Evolutionary conservation across 2,113 vertebrate genomes (phyloP), one percentile per base, ranked within the genome.

Genomic region (Phyllostomus hastatus): DNA sequence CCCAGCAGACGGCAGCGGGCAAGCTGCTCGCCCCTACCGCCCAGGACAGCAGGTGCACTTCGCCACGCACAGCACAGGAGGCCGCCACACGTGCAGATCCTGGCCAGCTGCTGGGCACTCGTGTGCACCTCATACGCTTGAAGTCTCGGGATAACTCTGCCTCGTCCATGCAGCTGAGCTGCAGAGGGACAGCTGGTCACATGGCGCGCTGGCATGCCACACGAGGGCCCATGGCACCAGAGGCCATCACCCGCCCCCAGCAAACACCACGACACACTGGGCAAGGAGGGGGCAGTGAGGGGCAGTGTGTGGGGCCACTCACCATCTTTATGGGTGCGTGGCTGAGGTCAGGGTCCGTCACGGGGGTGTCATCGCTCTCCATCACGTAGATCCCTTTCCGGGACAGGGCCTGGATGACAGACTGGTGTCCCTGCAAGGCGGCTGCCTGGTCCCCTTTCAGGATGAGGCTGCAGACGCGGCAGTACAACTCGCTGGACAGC

Each of bases 251-350:
- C 26, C 0, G 1, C 7, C 33, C 43, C 81, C 33, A 2, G 7
- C 31, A 35, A 9, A 84, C 1, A 64, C 82, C 61, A 26, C 0
- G 41, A 48, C 61, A 26, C 28, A 22, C 19, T 31, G 17, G 61
- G 43, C 12, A 26, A 19, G 81, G 41, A 33, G 15, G 1, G 54
- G 26, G 52, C n/a, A 31, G 75, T 7, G 24, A 50, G 57, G 41
- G 41, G 43, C 4, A 11, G 7, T 4, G 33, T 8, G 4, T 20
- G 19, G 38, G 10, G 78, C 17, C 50, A 76, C 99, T 96, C 97
- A 99, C 99, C 99, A 99, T 99, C 98, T 99, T 99, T 97, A 99
- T 99, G 88, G 99, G 99, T 7, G 98, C 97, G 0, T 98, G 98
- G 97, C 97, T 98, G 95, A 99, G 99, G 94, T 99, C 99, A 0